phyloP scores from a whole-genome alignment of 1,140 invertebrate species.

The Cylas formicarius region DNA sequence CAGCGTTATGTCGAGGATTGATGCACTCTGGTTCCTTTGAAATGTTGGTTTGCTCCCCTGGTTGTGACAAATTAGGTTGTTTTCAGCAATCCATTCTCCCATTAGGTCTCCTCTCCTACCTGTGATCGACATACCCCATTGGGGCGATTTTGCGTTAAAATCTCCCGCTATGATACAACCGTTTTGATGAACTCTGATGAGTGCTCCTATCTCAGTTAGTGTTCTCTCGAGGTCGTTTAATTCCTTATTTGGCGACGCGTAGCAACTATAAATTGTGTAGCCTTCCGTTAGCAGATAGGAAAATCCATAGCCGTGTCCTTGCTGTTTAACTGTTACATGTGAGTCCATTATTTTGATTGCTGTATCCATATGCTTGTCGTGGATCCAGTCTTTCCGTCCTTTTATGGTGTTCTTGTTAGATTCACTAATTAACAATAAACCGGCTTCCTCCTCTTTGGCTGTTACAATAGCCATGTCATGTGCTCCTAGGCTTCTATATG shows the following conservation, averaged over 20 bases:
- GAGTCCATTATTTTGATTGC: background rate
- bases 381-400: constrained; percentile 1
- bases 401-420: constrained; percentile 11
- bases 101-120: constrained; percentile 3
- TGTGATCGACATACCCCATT: background rate
- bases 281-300: background rate
- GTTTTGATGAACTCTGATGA: background rate
- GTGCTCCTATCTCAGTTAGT: background rate
- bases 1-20: constrained; percentile 8
- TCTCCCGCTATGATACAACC: background rate
- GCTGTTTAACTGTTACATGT: constrained; percentile 1
- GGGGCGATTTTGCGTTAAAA: constrained; percentile 2
- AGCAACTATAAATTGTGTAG: constrained; percentile 7
- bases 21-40: background rate
- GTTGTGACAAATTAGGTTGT: constrained; percentile 6
- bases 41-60: constrained; percentile 3
- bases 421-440: constrained; percentile 9
- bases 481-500: background rate
- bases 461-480: background rate
- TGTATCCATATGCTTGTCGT: constrained; percentile 1
- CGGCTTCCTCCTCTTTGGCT: constrained; percentile 5
- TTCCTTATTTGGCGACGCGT: constrained; percentile 2
- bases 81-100: constrained; percentile 9
- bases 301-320: background rate
- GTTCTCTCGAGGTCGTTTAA: background rate